Base-by-base conservation (phyloP, 2,113 vertebrate species). In the Trogon surrucura region DNA sequence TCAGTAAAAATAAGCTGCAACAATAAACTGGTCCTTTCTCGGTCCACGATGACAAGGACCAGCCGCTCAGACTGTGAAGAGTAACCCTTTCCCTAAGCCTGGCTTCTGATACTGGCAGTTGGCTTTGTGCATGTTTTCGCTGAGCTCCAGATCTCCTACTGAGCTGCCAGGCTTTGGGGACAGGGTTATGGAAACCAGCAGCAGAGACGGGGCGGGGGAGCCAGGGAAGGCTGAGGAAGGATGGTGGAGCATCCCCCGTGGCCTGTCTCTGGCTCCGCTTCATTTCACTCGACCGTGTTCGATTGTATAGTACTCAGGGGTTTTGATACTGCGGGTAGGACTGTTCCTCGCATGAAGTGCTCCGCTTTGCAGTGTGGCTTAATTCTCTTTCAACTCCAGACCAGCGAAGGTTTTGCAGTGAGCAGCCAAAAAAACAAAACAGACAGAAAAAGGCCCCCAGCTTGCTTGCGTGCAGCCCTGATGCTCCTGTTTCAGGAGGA, bases 291-390 rank as follows among this genome's bases (percentile, higher is more conserved):
- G 60, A 51, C 69, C n/a, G 60, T 66, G 57, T 85, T 89, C 34
- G 88, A 95, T 91, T 91, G 95, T 91, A 86, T 65, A n/a, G 91
- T 96, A 96, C 98, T 98, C 98, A 98, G 98, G 97, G 94, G 93
- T 98, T 98, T 97, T 95, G 94, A 91, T 96, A 88, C 67, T 60
- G 61, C 60, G 51, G 74, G 92, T 80, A 88, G 96, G 94, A 93
- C 75, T 85, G 93, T 89, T 91, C 92, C 78, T 79, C 19, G 60
- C 4, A 70, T 26, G 87, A 67, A 56, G 71, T 4, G 89, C 94
- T 95, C 84, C 1, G 15, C 88, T 85, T 72, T 29, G 95, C 88
- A 29, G 88, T 6, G 53, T 10, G 16, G 62, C 74, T 81, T 64
- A 29, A 48, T 71, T 58, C 89, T 86, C 93, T 53, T 38, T 45